Evolutionary conservation across 2,888 invertebrate species (phyloP), one percentile per base, ranked within the genome.

Genomic region (Microctonus brassicae): DNA sequence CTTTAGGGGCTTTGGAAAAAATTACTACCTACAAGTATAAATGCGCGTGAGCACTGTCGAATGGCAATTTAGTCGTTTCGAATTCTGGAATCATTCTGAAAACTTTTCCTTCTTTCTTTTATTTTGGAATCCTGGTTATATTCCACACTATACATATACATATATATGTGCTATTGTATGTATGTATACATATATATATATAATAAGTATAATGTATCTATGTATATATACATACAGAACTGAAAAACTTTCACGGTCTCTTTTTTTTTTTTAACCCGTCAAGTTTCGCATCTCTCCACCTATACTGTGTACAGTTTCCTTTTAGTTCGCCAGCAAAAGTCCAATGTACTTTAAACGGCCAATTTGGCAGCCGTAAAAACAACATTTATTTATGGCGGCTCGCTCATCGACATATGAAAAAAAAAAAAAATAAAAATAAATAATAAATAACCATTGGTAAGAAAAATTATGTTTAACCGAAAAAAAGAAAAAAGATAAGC

Each of bases 331-430:
- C 80, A 77, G 80, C 81, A 83, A 84, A 84, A 80, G 76, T 77
- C 79, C 80, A 83, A 83, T 81, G 81, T 81, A 80, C 82, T 83
- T 86, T 86, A 86, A 85, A 85, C 80, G 85, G 82, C 86, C 86
- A 87, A 86, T 86, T 87, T 86, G 83, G 84, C 84, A 84, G 86
- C 83, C 83, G 85, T 86, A 86, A 87, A 86, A 87, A 84, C 85
- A 85, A 84, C 85, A 84, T 87, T 87, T 86, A 86, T 87, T 86
- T 86, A 86, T 83, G 86, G 81, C 81, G 78, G 81, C 83, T 83
- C 80, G 83, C 77, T 81, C 83, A 79, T 81, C 82, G 80, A 77
- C 78, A 80, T 75, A 52, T 62, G 61, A 71, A 47, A 70, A 66
- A 79, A 77, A 80, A 82, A 82, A 78, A 73, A 69, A 73, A 77